phyloP scores from a whole-genome alignment of 2,113 vertebrate species.

The Nipponia nippon region DNA sequence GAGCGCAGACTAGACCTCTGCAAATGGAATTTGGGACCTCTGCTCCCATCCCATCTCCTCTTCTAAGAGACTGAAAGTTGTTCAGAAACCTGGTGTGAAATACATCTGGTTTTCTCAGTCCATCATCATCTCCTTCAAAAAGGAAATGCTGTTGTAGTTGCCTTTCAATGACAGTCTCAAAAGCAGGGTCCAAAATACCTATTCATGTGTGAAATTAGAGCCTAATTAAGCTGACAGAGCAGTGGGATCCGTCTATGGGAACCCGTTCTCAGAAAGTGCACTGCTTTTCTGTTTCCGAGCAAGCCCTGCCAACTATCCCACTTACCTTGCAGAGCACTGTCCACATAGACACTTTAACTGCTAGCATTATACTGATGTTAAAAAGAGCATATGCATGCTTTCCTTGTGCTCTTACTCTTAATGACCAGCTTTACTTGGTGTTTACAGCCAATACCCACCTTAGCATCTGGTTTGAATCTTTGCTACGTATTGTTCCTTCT shows the following conservation, averaged over 20 bases:
- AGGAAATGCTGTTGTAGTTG: neutral
- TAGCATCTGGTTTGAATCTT: neutral
- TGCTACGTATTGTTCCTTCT: neutral
- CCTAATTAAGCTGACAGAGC: conserved; percentile 6
- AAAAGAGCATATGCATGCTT: neutral
- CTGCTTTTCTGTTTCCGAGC: neutral
- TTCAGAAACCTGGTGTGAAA: neutral
- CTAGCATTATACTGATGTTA: neutral
- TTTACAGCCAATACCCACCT: neutral
- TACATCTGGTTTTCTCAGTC: neutral
- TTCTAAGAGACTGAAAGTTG: neutral
- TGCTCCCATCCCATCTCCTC: neutral
- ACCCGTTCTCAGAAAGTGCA: neutral
- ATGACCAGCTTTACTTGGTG: neutral
- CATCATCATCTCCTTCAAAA: neutral
- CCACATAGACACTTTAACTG: neutral
- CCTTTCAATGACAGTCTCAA: neutral
- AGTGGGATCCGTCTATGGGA: neutral
- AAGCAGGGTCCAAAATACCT: neutral
- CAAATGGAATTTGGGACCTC: neutral
- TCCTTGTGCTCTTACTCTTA: neutral
- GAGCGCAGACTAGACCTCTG: neutral
- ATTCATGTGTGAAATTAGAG: neutral
- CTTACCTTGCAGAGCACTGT: neutral
- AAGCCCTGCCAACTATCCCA: neutral